phyloP scores from a whole-genome alignment of 2,888 invertebrate species.

The Microplitis manilae region DNA sequence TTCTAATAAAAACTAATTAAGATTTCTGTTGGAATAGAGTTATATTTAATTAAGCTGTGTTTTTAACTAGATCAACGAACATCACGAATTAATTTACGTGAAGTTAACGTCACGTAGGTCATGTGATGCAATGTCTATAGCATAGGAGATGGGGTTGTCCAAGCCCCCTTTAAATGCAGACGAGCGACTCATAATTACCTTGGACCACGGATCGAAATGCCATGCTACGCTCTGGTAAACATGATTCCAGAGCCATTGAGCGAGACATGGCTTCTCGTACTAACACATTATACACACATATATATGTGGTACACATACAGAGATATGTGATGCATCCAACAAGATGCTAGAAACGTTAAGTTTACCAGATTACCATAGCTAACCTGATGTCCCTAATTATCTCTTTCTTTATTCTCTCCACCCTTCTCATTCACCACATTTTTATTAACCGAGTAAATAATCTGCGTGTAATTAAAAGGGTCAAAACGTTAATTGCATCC shows the following conservation, averaged over 20 bases:
- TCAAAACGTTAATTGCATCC: not conserved
- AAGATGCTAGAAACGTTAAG: not conserved
- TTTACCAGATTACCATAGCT: not conserved
- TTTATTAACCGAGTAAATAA: not conserved
- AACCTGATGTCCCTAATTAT: not conserved
- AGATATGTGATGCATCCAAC: not conserved
- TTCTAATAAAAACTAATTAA: not conserved
- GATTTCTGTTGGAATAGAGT: not conserved
- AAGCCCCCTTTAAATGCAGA: not conserved
- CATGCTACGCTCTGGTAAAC: constrained; percentile 20
- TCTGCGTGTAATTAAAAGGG: not conserved
- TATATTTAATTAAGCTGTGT: not conserved
- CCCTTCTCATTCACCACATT: not conserved
- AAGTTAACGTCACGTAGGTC: constrained; percentile 9
- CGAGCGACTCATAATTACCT: constrained; percentile 9
- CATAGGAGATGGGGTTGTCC: not conserved
- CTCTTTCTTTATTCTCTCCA: not conserved
- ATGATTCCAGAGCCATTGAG: constrained; percentile 18
- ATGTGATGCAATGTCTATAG: not conserved
- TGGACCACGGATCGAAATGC: constrained; percentile 22
- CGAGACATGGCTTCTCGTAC: not conserved
- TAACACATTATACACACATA: not conserved
- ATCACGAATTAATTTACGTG: not conserved
- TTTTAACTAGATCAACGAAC: not conserved
- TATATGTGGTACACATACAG: not conserved